Conservation (phyloP, 2,113 vertebrate species). For the Nestor notabilis region DNA sequence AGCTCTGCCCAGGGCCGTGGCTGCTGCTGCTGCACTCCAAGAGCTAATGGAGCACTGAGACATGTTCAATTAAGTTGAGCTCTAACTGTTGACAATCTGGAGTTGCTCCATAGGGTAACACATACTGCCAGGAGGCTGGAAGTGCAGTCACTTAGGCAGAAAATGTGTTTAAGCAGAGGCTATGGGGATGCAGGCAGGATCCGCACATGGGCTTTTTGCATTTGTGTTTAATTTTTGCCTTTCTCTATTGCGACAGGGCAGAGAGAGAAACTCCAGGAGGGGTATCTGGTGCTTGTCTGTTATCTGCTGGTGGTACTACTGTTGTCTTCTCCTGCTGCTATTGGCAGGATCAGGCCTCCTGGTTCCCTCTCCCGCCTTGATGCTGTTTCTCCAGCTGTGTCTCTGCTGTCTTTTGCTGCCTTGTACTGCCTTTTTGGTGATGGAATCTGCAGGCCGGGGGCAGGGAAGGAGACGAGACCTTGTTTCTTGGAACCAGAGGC, state of each 20-base stretch:
- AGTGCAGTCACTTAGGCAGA: background rate
- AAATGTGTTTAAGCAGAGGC: background rate
- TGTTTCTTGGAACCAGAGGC: background rate
- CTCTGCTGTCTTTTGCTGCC: background rate
- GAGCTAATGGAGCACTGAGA: conserved; percentile 22
- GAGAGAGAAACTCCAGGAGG: background rate
- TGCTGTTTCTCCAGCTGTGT: background rate
- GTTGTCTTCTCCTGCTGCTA: background rate
- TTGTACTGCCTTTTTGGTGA: background rate
- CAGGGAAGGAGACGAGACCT: background rate
- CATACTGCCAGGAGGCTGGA: background rate
- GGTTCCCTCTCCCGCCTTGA: background rate
- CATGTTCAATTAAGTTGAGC: background rate
- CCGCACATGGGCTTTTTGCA: accelerated
- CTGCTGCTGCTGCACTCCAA: background rate
- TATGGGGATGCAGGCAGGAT: background rate
- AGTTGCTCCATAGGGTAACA: background rate
- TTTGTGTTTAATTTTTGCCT: background rate
- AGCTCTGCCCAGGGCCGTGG: background rate
- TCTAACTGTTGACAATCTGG: background rate
- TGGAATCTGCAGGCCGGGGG: background rate
- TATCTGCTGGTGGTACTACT: background rate
- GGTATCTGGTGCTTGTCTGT: background rate
- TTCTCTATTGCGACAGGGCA: background rate
- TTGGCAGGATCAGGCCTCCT: background rate